Evolutionary conservation across 2,113 vertebrate genomes (phyloP).

Genomic region (Gracilinanus agilis): DNA sequence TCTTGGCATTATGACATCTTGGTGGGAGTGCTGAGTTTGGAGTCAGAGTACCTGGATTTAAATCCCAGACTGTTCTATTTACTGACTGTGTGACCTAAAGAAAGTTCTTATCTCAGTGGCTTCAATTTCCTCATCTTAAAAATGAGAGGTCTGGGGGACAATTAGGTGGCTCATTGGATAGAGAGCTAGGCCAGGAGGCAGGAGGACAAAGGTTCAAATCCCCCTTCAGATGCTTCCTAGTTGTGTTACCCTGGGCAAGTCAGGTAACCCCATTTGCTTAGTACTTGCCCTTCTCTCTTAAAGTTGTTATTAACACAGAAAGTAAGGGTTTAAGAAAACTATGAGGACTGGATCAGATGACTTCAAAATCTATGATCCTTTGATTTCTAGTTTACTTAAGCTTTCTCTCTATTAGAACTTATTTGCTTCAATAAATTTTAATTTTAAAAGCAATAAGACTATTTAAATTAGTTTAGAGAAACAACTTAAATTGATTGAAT

Average conservation of each 20-base stretch:
- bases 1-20: background rate
- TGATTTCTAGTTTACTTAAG: background rate
- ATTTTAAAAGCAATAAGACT: constrained; percentile 19
- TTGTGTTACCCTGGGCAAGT: no score
- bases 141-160: background rate
- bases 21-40: background rate
- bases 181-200: no score
- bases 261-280: no score
- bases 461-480: constrained; percentile 18
- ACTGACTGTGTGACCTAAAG: background rate
- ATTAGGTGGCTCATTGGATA: no score
- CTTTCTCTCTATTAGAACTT: background rate
- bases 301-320: no score
- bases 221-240: no score
- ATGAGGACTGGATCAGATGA: background rate
- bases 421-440: background rate
- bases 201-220: no score
- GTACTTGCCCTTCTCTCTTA: no score
- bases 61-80: background rate
- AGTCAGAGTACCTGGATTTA: background rate
- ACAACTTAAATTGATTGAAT: background rate
- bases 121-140: background rate
- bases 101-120: background rate
- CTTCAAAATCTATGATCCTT: background rate
- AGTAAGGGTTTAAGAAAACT: no score